Evolutionary conservation across 2,888 invertebrate species (phyloP), one percentile per base, ranked within the genome.

Genomic region (Acleris holmiana): DNA sequence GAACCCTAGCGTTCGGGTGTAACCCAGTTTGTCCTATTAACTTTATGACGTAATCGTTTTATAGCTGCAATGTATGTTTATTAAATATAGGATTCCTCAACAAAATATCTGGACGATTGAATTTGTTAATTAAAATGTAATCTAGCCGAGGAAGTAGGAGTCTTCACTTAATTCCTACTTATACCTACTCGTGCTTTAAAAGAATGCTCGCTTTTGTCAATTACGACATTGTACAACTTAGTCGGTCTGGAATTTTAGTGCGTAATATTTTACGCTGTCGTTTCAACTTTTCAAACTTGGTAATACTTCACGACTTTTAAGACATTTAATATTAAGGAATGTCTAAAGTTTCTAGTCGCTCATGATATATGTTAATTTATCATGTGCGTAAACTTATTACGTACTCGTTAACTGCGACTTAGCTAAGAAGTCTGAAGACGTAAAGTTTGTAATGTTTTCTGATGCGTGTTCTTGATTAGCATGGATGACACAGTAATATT

Each of bases 81-180:
- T 48, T 58, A 21, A 1, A 18, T 4, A 15, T n/a, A 35, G 25
- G 8, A 21, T 50, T 59, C 21, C 29, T 47, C 23, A 53, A n/a
- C 19, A 53, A 35, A 4, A 35, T n/a, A 44, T 44, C 41, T 23
- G 44, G 13, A 23, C 29, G 46, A 53, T 21, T 46, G 51, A 41
- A 19, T 23, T 10, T 23, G 58, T 25, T 60, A n/a, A 54, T 61
- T 54, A 25, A 54, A 47, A 48, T 61, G 21, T 61, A 48, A 61
- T 61, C 40, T 54, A 53, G 46, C 15, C 29, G 35, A 47, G 54
- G 7, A 0, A 29, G 7, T 23, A 23, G 19, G 51, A 44, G 41
- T 40, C 10, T 44, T 60, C 29, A 51, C 51, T 21, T n/a, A n/a
- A n/a, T n/a, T 15, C 40, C 40, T 54, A 29, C 21, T 54, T 41